phyloP scores from a whole-genome alignment of 2,797 vertebrate species.

The Rhinatrema bivittatum region DNA sequence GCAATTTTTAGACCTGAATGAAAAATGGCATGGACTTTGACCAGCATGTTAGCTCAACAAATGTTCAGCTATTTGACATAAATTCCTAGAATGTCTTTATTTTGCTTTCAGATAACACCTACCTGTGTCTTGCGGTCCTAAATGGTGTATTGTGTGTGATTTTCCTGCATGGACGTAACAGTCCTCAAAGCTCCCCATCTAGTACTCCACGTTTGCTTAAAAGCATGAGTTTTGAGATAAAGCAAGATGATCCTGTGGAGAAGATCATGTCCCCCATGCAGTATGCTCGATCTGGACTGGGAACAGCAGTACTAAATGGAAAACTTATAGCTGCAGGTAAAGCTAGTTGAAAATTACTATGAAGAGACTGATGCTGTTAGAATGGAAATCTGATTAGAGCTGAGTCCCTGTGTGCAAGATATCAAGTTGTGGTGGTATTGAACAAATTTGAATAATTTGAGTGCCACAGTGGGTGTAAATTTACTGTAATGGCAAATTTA shows the following conservation, averaged over 20 bases:
- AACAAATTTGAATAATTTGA: too few species aligned
- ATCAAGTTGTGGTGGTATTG: too few species aligned
- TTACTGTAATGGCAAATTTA: too few species aligned
- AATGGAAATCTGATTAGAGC: too few species aligned
- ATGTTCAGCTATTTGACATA: too few species aligned
- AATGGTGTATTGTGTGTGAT: constrained; percentile 89
- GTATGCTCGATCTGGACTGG: constrained; percentile 89
- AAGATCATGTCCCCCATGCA: constrained; percentile 89
- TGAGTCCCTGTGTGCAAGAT: background rate
- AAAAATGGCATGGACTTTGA: too few species aligned
- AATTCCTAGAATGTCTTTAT: too few species aligned
- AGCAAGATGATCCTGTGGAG: constrained; percentile 70
- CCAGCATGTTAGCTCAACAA: too few species aligned
- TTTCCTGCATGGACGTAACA: constrained; percentile 91
- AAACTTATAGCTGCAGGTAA: constrained; percentile 87
- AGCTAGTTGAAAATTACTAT: background rate
- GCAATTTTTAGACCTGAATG: too few species aligned
- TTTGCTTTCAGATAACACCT: constrained; percentile 74
- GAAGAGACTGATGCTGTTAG: too few species aligned
- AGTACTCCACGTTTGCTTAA: constrained; percentile 89
- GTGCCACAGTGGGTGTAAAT: too few species aligned
- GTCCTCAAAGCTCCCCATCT: constrained; percentile 87
- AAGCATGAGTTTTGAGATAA: constrained; percentile 91
- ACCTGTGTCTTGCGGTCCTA: constrained; percentile 93
- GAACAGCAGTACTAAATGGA: constrained; percentile 76